These are phyloP conservation scores for Scaptomyza graminum DNA, from an alignment of 1,140 invertebrate genomes.

Conservation along the genomic window DNA sequence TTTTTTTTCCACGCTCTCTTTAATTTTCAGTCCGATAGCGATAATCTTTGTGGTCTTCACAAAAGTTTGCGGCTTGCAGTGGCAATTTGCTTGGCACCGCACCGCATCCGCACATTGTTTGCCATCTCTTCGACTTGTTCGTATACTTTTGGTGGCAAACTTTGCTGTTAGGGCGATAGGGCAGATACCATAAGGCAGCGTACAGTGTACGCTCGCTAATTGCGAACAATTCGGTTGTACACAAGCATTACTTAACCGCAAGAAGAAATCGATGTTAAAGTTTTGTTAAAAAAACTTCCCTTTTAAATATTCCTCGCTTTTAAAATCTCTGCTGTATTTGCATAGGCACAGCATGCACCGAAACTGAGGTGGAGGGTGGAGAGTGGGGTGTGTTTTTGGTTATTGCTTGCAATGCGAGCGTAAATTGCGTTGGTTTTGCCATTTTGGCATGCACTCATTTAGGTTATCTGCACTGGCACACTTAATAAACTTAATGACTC, in stretches of 20 bases:
- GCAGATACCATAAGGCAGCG: slow-evolving; percentile 30
- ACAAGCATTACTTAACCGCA: no score
- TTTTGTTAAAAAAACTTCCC: no score
- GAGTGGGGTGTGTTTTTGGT: neutral
- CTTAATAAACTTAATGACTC: slow-evolving; percentile 80
- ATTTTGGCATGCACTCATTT: slow-evolving; percentile 76
- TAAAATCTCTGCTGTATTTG: slow-evolving; percentile 14
- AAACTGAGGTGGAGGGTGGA: neutral
- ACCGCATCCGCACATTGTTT: slow-evolving; percentile 55
- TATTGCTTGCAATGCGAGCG: slow-evolving; percentile 50
- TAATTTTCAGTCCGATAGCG: slow-evolving; percentile 23
- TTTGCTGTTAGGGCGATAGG: neutral
- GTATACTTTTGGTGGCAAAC: slow-evolving; percentile 17
- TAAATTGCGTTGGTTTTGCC: slow-evolving; percentile 66
- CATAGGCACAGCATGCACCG: slow-evolving; percentile 24
- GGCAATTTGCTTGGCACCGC: slow-evolving; percentile 58
- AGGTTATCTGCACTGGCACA: slow-evolving; percentile 69
- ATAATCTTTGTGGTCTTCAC: slow-evolving; percentile 56
- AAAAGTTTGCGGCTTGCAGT: slow-evolving; percentile 63
- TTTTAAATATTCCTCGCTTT: neutral
- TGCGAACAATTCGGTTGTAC: no score
- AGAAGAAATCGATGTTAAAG: no score
- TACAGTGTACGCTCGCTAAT: slow-evolving; percentile 6
- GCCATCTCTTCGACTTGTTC: slow-evolving; percentile 60
- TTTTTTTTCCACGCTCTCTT: slow-evolving; percentile 11